Evolutionary conservation across 2,113 vertebrate genomes (phyloP), one percentile per base, ranked within the genome.

Genomic region (Excalfactoria chinensis): DNA sequence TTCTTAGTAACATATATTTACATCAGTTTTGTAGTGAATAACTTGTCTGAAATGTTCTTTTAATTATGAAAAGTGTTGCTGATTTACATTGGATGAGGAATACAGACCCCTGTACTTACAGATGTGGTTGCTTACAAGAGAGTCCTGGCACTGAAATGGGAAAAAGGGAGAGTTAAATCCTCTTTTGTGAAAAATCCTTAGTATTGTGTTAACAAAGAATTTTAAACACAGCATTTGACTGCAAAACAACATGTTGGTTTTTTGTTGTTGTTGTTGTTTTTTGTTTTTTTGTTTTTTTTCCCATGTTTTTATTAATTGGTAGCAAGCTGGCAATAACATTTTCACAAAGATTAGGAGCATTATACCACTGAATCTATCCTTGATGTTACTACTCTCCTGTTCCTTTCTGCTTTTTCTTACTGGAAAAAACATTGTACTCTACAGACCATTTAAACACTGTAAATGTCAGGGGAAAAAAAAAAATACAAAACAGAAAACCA

Each of bases 11-110:
- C 16, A 32, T 59, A 15, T 30, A 12, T 19, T 85, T 93, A 43
- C 35, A 84, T 77, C 13, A 76, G 40, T 92, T 92, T 51, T 86
- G 46, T 71, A 94, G 92, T 71, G 51, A 96, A 73, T 13, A 58
- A 69, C 44, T 74, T 66, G 20, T 34, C 15, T 66, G n/a, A 93
- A 86, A 66, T 37, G 6, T 35, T 48, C 43, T 43, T 16, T 68
- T 88, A 7, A 43, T 88, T 72, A 59, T 62, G 20, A 66, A 73
- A 37, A 60, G 1, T 41, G 32, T 75, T 89, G 40, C 6, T 78
- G 44, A 64, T 92, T 92, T 67, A 84, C 14, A 66, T 19, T n/a
- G 14, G 32, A 23, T 86, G 68, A 15, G 41, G 35, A 91, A 84
- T 48, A 37, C 64, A 91, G n/a, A 44, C 17, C 20, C 51, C 5